Evolutionary conservation across 2,113 vertebrate species (phyloP).

Genomic region (Nansenia antarctica): DNA sequence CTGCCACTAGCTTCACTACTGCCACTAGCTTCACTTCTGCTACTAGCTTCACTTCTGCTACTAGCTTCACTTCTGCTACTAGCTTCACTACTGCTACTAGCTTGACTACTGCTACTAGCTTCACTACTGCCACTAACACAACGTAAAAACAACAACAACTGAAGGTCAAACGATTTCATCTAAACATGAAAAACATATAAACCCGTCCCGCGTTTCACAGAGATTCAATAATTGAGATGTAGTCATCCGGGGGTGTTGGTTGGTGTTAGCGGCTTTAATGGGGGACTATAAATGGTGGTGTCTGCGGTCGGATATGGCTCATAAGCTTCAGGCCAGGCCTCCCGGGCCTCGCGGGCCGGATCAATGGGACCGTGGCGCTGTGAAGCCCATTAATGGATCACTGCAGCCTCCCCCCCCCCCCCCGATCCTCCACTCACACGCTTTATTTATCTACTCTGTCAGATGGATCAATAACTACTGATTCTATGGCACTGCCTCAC

Average conservation of each 20-base stretch:
- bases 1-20: too few relatives aligned
- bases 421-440: conserved; percentile 26
- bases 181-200: too few relatives aligned
- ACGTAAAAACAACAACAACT: too few relatives aligned
- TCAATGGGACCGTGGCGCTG: conserved; percentile 62
- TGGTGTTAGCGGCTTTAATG: conserved; percentile 47
- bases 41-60: too few relatives aligned
- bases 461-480: conserved; percentile 65
- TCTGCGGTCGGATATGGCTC: conserved; percentile 48
- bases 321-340: conserved; percentile 40
- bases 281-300: conserved; percentile 34
- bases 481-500: conserved; percentile 58
- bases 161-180: too few relatives aligned
- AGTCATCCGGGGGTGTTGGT: not conserved
- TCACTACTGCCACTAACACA: too few relatives aligned
- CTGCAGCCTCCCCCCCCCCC: conserved; percentile 8
- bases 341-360: conserved; percentile 38
- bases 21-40: too few relatives aligned
- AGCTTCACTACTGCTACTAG: too few relatives aligned
- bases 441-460: conserved; percentile 66
- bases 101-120: too few relatives aligned
- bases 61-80: too few relatives aligned
- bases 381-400: conserved; percentile 55
- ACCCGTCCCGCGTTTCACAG: too few relatives aligned
- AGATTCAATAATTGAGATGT: not conserved